phyloP scores from a whole-genome alignment of 92 coral and sea anemone genomes.

The Epizoanthus stellaris region DNA sequence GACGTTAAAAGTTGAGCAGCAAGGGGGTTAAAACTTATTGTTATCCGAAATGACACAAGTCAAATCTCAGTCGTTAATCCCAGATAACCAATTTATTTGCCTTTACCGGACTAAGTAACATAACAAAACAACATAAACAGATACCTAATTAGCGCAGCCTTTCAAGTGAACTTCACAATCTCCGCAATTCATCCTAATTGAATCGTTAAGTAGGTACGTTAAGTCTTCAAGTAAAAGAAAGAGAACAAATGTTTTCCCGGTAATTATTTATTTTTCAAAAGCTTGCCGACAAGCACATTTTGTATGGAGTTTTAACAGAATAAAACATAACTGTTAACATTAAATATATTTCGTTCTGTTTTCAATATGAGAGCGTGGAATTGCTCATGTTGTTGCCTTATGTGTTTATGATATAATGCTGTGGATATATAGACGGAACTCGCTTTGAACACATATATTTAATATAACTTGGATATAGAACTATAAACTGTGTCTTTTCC shows the following conservation, averaged over 20 bases:
- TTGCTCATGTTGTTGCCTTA: not conserved
- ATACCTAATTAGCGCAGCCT: slow-evolving; percentile 28
- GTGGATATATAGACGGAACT: not conserved
- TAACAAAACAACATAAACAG: slow-evolving; percentile 6
- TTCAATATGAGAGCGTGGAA: too few species aligned
- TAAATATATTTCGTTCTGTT: too few species aligned
- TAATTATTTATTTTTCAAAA: slow-evolving; percentile 19
- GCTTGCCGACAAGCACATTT: slow-evolving; percentile 8
- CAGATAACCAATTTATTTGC: slow-evolving; percentile 23
- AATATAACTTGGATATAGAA: not conserved
- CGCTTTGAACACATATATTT: not conserved
- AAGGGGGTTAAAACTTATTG: not conserved
- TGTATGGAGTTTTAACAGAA: too few species aligned
- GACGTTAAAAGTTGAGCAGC: not conserved
- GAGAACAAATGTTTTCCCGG: not conserved
- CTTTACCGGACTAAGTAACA: slow-evolving; percentile 12
- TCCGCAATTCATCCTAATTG: slow-evolving; percentile 29
- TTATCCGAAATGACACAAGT: not conserved
- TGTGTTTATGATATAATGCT: not conserved
- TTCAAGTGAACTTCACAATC: slow-evolving; percentile 26
- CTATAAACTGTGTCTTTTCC: not conserved
- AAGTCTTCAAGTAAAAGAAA: slow-evolving; percentile 10
- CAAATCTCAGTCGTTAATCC: slow-evolving; percentile 17
- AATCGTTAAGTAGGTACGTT: slow-evolving; percentile 9
- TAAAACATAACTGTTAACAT: too few species aligned